phyloP scores from a whole-genome alignment of 1,140 invertebrate genomes.

The Eubasilissa regina region DNA sequence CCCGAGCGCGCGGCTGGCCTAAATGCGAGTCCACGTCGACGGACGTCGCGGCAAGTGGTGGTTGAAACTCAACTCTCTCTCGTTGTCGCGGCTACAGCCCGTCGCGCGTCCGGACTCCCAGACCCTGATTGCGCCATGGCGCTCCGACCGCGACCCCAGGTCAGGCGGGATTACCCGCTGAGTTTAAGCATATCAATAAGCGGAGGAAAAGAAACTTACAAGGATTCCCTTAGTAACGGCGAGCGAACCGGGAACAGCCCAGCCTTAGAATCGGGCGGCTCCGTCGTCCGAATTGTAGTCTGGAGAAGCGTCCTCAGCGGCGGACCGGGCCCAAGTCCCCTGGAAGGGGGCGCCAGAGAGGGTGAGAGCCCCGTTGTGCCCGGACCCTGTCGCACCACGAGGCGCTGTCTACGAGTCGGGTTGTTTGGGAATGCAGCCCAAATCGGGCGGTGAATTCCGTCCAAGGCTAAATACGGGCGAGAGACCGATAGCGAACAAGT shows the following conservation, averaged over 20 bases:
- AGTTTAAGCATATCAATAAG: conserved; percentile 93
- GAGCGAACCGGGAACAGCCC: conserved; percentile 87
- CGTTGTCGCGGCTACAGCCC: background rate
- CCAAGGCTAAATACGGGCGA: conserved; percentile 88
- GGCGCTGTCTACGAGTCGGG: conserved; percentile 81
- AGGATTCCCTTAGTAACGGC: conserved; percentile 91
- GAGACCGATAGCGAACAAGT: conserved; percentile 93
- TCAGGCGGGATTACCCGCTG: conserved; percentile 83
- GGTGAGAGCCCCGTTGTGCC: conserved; percentile 81
- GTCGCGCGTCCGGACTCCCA: background rate
- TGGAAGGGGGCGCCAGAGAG: conserved; percentile 82
- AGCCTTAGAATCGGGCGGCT: conserved; percentile 73
- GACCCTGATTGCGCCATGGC: background rate
- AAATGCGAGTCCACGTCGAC: conserved; percentile 7
- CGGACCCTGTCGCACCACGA: conserved; percentile 70
- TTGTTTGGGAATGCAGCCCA: conserved; percentile 90
- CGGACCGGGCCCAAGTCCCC: conserved; percentile 77
- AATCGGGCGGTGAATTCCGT: conserved; percentile 89
- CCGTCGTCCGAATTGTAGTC: conserved; percentile 77
- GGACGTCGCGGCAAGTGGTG: conserved; percentile 24
- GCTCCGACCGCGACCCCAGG: conserved; percentile 74
- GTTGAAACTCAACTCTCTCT: no score
- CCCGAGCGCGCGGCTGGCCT: background rate
- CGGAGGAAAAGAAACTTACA: conserved; percentile 94
- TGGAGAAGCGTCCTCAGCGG: conserved; percentile 68